Base-by-base conservation (phyloP, 2,888 invertebrate species). In the Oligia fasciuncula region DNA sequence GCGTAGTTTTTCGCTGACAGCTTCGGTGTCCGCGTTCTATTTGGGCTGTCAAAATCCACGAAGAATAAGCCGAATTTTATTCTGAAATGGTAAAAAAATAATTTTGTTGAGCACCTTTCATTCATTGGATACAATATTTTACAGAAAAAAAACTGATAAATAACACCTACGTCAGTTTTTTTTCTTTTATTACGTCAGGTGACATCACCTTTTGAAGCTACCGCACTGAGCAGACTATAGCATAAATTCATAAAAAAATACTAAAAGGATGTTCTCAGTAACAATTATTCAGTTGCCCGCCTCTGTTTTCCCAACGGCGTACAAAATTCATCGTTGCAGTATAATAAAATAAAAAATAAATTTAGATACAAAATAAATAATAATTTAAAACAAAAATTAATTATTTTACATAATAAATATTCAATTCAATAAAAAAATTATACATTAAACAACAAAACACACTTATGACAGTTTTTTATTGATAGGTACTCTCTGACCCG, bases 51-150 rank as follows among this genome's bases (percentile, higher is more conserved):
- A 87, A 94, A 97, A 85, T 97, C 96, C 11, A 97, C 97, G 76
- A 94, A 92, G 87, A 94, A 97, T 23, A 97, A 90, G 2, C 97
- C 97, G 76, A 97, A 97, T 87, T 96, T 96, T 5, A 93, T 89
- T 29, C 97, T 97, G 94, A 19, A 95, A 70, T 29, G 35, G 14
- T 49, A 49, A 13, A 14, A 14, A 46, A 13, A 14, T 4, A 0
- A 49, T 60, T 35, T 49, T 13, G 1, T 14, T 69, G 0, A 35
- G 51, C 4, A 35, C 0, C 13, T 69, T 6, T 69, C 23, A 49
- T 51, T 49, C 11, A 49, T 19, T 19, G 13, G 29, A 19, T 13
- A 60, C 4, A 46, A 43, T 29, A 57, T 40, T 40, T 40, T 40
- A 40, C 40, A 40, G 40, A 29, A 40, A 40, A 40, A 40, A 40